Evolutionary conservation across 1,140 invertebrate genomes (phyloP), one percentile per base, ranked within the genome.

Genomic region (Fopius arisanus): DNA sequence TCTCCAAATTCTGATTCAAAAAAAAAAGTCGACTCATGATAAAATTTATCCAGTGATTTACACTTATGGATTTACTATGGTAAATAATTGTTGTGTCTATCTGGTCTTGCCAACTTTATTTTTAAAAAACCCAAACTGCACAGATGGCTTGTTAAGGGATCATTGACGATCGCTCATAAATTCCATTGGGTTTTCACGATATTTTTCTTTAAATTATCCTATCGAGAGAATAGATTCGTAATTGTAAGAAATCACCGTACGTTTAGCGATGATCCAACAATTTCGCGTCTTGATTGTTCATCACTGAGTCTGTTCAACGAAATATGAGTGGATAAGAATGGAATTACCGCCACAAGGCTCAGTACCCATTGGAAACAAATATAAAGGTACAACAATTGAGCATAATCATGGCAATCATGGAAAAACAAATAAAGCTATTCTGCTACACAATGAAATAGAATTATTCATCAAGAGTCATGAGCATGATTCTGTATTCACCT

Each of bases 311-410:
- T 67, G 29, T 37, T 28, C 1, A 19, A 40, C 23, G 14, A 3
- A 68, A n/a, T 16, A 43, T 68, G 54, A 59, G 10, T 59, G 54
- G 19, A 28, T 26, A 59, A 68, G 37, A 48, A 68, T 59, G 19
- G 23, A 59, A 26, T 26, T 5, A 21, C 7, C 43, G 51, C 33
- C 48, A 19, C 9, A 33, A 10, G 33, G n/a, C 48, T 70, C 16
- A 63, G 72, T 74, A 69, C 67, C 51, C 33, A 63, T 28, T 74
- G 37, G 66, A 74, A 74, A 74, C 67, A 74, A 69, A 74, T 74
- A 63, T 41, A 63, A 74, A 68, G 72, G 72, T 74, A 74, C 72
- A 26, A 26, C 21, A 74, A 51, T 62, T 48, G 28, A 41, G 65
- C 31, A 59, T 40, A 67, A 59, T 26, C 16, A 43, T 63, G 33